These are phyloP conservation scores for Papilio glaucus DNA, from an alignment of 1,140 invertebrate species.

Conservation along the genomic window DNA sequence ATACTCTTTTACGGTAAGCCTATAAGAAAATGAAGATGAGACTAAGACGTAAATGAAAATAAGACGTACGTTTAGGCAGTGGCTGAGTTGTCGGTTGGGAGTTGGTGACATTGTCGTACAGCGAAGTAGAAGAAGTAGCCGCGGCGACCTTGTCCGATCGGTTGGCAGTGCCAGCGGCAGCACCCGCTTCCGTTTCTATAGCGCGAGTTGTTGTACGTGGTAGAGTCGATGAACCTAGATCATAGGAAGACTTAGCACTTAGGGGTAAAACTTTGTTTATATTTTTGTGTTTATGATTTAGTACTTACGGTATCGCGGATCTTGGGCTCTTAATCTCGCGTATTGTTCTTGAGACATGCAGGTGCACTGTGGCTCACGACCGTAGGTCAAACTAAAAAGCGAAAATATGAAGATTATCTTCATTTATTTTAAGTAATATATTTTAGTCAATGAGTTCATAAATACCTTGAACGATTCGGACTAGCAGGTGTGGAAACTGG, in stretches of 20 bases:
- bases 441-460: background rate
- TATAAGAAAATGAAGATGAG: no score
- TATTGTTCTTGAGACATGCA: slow-evolving; percentile 98
- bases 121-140: slow-evolving; percentile 92
- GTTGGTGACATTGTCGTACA: slow-evolving; percentile 93
- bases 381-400: slow-evolving; percentile 66
- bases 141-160: slow-evolving; percentile 90
- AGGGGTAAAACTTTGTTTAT: slow-evolving; percentile 17
- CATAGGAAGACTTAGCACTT: slow-evolving; percentile 39
- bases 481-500: slow-evolving; percentile 97
- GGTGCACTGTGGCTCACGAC: slow-evolving; percentile 94
- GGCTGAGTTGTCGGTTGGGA: slow-evolving; percentile 83
- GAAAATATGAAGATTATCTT: slow-evolving; percentile 21
- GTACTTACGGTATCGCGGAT: slow-evolving; percentile 90
- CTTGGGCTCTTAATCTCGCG: slow-evolving; percentile 91
- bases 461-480: slow-evolving; percentile 90
- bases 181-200: slow-evolving; percentile 85
- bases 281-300: background rate
- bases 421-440: slow-evolving; percentile 19
- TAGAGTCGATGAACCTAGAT: slow-evolving; percentile 91
- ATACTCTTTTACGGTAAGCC: no score
- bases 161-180: slow-evolving; percentile 59
- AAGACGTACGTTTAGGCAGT: slow-evolving; percentile 76
- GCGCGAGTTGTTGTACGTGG: slow-evolving; percentile 90
- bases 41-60: background rate